Conservation (phyloP, 1,140 invertebrate species). For the Drosophila azteca region DNA sequence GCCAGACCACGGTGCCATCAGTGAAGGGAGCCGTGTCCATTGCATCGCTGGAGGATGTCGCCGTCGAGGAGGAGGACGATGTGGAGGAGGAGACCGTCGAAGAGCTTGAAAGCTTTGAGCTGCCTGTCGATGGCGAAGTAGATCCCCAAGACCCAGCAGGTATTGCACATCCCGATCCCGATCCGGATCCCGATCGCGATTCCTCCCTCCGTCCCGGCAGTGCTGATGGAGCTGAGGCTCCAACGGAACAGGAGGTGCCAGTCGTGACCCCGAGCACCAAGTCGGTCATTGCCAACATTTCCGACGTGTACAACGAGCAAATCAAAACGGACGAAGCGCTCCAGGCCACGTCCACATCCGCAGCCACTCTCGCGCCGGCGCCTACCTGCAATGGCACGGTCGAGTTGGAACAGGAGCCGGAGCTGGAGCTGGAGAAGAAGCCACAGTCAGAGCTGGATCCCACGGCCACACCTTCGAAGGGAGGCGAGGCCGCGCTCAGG, state of each 20-base stretch:
- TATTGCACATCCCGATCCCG: background rate
- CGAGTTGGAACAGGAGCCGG: conserved; percentile 20
- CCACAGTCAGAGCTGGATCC: background rate
- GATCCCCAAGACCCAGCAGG: background rate
- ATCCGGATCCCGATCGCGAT: background rate
- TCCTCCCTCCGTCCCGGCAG: background rate
- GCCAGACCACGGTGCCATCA: conserved; percentile 11
- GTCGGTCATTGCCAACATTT: conserved; percentile 79
- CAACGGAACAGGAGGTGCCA: background rate
- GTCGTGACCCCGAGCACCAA: conserved; percentile 39
- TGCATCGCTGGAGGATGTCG: conserved; percentile 77
- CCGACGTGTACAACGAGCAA: conserved; percentile 83
- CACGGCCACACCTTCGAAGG: conserved; percentile 19
- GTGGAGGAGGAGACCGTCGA: conserved; percentile 56
- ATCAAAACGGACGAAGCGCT: conserved; percentile 72
- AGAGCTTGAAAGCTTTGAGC: conserved; percentile 45
- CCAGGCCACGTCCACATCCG: conserved; percentile 18
- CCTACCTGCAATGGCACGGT: conserved; percentile 81
- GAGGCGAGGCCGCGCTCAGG: conserved; percentile 57
- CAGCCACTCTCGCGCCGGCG: background rate
- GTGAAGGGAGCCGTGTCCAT: conserved; percentile 64
- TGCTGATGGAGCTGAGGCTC: background rate
- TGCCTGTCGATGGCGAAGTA: conserved; percentile 25
- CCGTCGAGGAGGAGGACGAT: conserved; percentile 66
- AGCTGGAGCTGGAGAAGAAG: background rate